Evolutionary conservation across 2,113 vertebrate genomes (phyloP), one percentile per base, ranked within the genome.

Genomic region (Toxostoma redivivum): DNA sequence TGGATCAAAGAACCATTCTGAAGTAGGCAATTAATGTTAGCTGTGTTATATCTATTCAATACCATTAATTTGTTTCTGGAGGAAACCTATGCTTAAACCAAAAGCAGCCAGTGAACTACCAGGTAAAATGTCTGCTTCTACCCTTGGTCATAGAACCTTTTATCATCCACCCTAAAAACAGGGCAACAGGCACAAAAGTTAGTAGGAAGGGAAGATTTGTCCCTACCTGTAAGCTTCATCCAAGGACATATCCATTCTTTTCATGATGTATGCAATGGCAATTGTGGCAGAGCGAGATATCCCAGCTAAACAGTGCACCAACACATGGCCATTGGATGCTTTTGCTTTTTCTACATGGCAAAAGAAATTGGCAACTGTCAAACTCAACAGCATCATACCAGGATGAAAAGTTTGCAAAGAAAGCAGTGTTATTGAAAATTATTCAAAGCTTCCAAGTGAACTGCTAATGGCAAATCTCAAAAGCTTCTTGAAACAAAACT

Each of bases 261-360:
- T 98, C 98, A 98, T 98, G 88, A 98, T 98, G 71, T 98, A 98
- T 28, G 98, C 98, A 11, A 98, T 98, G 23, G 98, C 98, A 11
- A 98, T 98, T 17, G 98, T 98, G 87, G 98, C 98, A 0, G 98
- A 98, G 47, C 98, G 98, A 8, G 98, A 98, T 72, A 98, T 98
- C 38, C 98, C 98, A 11, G 98, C 98, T 45, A 98, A 73, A 11
- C 98, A 98, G 96, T 98, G 98, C 64, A 98, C 98, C 12, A 98
- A 48, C 62, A 98, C 98, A 4, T 56, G 86, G 12, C 97, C 98
- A 7, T 98, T 99, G 14, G 98, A 99, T 5, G 99, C 99, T 93
- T 99, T 99, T 25, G 99, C 99, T 96, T 99, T 99, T 92, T 99
- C 99, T 99, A 89, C 22, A 16, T 2, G 40, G 35, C 50, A 89